Evolutionary conservation across 2,888 invertebrate genomes (phyloP).

Genomic region (Mimas tiliae): DNA sequence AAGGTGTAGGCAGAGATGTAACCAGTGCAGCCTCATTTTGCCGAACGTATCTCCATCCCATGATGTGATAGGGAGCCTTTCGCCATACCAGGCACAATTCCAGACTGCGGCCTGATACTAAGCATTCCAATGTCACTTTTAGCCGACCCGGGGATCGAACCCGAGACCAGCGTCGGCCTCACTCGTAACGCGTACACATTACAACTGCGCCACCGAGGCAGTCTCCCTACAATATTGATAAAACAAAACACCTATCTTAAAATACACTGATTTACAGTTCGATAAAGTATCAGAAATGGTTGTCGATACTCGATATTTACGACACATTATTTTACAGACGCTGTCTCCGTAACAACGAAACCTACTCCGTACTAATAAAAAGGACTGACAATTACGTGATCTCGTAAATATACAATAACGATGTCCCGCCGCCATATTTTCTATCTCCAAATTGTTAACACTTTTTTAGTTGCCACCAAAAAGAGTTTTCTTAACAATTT

Average conservation of each 20-base stretch:
- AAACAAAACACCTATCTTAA: slow-evolving; percentile 12
- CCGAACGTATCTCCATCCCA: too few relatives aligned
- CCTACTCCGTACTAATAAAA: slow-evolving; percentile 22
- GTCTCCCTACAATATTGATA: too few relatives aligned
- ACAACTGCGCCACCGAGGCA: too few relatives aligned
- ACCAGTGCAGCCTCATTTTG: too few relatives aligned
- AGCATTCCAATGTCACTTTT: too few relatives aligned
- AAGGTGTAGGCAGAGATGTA: too few relatives aligned
- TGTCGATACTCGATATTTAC: neutral
- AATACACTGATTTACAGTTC: slow-evolving; percentile 25
- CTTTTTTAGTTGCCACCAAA: slow-evolving; percentile 23
- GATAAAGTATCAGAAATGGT: neutral
- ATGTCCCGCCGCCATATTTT: slow-evolving; percentile 11
- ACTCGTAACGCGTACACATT: too few relatives aligned
- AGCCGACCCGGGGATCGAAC: too few relatives aligned
- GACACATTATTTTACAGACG: neutral
- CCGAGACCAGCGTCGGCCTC: too few relatives aligned
- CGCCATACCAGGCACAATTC: too few relatives aligned
- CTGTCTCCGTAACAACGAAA: neutral
- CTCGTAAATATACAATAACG: slow-evolving; percentile 28
- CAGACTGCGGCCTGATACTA: too few relatives aligned
- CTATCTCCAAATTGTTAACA: slow-evolving; percentile 18
- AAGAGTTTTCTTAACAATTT: slow-evolving; percentile 45
- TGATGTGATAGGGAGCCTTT: too few relatives aligned
- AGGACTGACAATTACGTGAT: slow-evolving; percentile 23